Percentiles rank a stretch among this genome's conserved stretches.
phyloP scores from a whole-genome alignment of 2,888 invertebrate genomes.

The Ceraclea dissimilis region DNA sequence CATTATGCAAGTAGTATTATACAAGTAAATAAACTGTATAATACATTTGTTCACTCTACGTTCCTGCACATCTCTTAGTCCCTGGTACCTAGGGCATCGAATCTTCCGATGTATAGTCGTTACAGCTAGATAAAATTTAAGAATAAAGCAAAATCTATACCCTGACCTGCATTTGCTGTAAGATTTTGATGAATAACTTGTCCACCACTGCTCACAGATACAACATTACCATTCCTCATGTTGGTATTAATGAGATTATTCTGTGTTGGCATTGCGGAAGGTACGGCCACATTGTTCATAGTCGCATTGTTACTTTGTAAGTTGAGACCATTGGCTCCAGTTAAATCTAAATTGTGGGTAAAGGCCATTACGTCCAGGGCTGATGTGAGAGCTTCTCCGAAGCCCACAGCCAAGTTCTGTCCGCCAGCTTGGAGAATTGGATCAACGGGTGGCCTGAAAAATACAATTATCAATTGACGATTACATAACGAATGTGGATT shows the following conservation, averaged over 20 bases:
- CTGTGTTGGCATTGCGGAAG: neutral
- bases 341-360: constrained; percentile 63
- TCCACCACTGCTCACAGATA: neutral
- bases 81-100: too few relatives aligned
- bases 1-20: too few relatives aligned
- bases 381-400: constrained; percentile 57
- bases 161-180: neutral
- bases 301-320: constrained; percentile 17
- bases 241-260: neutral
- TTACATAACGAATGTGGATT: too few relatives aligned
- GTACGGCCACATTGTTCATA: neutral
- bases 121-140: neutral
- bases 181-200: neutral
- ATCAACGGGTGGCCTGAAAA: constrained; percentile 38
- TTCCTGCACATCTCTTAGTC: too few relatives aligned
- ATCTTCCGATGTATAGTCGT: too few relatives aligned
- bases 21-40: too few relatives aligned
- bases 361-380: constrained; percentile 81
- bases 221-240: neutral
- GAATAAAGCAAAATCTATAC: too few relatives aligned
- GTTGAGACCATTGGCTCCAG: constrained; percentile 26
- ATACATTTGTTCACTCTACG: too few relatives aligned
- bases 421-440: constrained; percentile 36
- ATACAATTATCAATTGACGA: neutral
- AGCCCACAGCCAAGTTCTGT: constrained; percentile 40